Conservation (phyloP, 2,888 invertebrate species). For the Meteorus colon region DNA sequence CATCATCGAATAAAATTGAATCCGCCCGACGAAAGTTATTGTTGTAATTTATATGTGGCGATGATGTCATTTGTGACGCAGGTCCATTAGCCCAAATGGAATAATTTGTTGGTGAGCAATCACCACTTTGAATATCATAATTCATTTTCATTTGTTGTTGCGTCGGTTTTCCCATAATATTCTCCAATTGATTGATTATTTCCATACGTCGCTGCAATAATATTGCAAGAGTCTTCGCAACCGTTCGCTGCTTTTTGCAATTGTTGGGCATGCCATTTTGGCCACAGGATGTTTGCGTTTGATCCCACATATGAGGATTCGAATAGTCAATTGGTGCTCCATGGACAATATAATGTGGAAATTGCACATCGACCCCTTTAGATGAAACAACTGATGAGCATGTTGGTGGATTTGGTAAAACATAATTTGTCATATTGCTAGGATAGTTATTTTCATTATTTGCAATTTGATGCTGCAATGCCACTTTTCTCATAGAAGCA, state of each 20-base stretch:
- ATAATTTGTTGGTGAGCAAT: slow-evolving; percentile 63
- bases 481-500: slow-evolving; percentile 59
- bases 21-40: slow-evolving; percentile 75
- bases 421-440: slow-evolving; percentile 65
- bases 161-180: slow-evolving; percentile 76
- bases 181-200: slow-evolving; percentile 78
- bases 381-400: slow-evolving; percentile 61
- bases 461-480: slow-evolving; percentile 59
- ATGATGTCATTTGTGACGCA: slow-evolving; percentile 59
- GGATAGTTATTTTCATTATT: slow-evolving; percentile 67
- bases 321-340: slow-evolving; percentile 64
- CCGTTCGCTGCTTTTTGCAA: slow-evolving; percentile 69
- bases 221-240: slow-evolving; percentile 76
- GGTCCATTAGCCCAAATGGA: slow-evolving; percentile 70
- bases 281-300: slow-evolving; percentile 59
- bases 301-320: slow-evolving; percentile 66
- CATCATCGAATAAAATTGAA: slow-evolving; percentile 78
- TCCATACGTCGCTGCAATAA: slow-evolving; percentile 79
- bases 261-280: slow-evolving; percentile 63
- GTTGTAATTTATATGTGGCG: slow-evolving; percentile 63
- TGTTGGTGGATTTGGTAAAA: slow-evolving; percentile 63
- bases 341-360: slow-evolving; percentile 68
- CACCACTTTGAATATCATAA: slow-evolving; percentile 63
- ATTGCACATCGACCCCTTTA: slow-evolving; percentile 66
- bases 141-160: slow-evolving; percentile 64